Evolutionary conservation across 2,113 vertebrate species (phyloP).

Genomic region (Syngnathus typhle): DNA sequence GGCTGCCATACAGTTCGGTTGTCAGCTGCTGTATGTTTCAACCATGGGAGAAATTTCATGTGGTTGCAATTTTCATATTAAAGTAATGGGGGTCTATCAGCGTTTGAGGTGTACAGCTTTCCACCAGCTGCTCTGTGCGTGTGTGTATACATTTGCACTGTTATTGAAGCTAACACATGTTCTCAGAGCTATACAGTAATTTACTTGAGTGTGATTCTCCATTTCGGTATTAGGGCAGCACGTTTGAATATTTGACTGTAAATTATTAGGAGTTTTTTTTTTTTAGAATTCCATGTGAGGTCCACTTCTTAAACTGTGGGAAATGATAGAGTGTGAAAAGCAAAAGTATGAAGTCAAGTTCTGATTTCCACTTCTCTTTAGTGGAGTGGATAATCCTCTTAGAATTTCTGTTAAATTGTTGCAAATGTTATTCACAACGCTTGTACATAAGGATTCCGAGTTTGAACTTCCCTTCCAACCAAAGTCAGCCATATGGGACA

Average conservation of each 20-base stretch:
- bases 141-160: constrained; percentile 28
- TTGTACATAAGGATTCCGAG: not conserved
- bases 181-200: constrained; percentile 37
- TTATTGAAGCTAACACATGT: constrained; percentile 37
- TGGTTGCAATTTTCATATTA: constrained; percentile 74
- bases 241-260: constrained; percentile 12
- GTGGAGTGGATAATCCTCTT: not conserved
- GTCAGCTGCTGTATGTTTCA: constrained; percentile 61
- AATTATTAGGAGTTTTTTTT: not conserved
- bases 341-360: not conserved
- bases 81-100: constrained; percentile 61
- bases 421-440: not conserved
- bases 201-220: constrained; percentile 17
- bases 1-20: constrained; percentile 51
- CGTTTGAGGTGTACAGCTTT: constrained; percentile 49
- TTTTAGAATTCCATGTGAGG: not conserved
- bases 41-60: constrained; percentile 66
- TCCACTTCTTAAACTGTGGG: not conserved
- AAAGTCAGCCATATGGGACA: not conserved
- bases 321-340: not conserved
- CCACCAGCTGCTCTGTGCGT: constrained; percentile 29
- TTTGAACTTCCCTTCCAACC: not conserved
- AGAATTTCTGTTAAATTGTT: not conserved
- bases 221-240: constrained; percentile 12
- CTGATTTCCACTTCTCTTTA: not conserved